Percentiles rank a stretch among this genome's conserved stretches.
phyloP scores from a whole-genome alignment of 2,888 invertebrate species.

The Antheraea assamensis region DNA sequence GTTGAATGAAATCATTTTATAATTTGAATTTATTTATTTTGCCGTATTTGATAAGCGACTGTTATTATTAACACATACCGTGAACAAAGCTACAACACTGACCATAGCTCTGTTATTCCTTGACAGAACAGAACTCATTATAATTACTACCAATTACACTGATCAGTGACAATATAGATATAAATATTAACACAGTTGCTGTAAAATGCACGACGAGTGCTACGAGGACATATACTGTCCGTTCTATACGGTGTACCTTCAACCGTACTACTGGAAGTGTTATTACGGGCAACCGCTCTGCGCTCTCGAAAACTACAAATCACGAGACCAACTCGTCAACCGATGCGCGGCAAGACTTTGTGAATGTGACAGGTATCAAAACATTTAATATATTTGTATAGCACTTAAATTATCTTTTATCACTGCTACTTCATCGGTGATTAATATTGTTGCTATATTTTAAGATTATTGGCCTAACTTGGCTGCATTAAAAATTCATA shows the following conservation, averaged over 20 bases:
- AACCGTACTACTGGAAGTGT: constrained; percentile 95
- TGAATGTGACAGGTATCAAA: constrained; percentile 87
- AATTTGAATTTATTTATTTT: no score
- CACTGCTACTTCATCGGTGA: not conserved
- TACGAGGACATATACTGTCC: constrained; percentile 91
- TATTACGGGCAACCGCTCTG: constrained; percentile 89
- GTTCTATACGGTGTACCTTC: constrained; percentile 90
- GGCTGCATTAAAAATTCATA: no score
- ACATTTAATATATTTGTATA: no score
- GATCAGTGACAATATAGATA: not conserved
- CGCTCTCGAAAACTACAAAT: constrained; percentile 79
- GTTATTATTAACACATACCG: no score
- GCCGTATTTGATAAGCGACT: no score
- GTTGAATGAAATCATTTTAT: no score
- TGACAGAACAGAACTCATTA: not conserved
- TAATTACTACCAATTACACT: not conserved
- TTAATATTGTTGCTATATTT: no score
- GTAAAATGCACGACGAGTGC: constrained; percentile 93
- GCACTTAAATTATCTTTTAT: no score
- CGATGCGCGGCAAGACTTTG: constrained; percentile 91
- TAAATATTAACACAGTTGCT: constrained; percentile 83
- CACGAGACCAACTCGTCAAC: constrained; percentile 58
- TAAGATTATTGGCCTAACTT: no score
- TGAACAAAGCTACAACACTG: no score
- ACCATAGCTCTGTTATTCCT: not conserved